Evolutionary conservation across 2,113 vertebrate genomes (phyloP).

Genomic region (Pica pica): DNA sequence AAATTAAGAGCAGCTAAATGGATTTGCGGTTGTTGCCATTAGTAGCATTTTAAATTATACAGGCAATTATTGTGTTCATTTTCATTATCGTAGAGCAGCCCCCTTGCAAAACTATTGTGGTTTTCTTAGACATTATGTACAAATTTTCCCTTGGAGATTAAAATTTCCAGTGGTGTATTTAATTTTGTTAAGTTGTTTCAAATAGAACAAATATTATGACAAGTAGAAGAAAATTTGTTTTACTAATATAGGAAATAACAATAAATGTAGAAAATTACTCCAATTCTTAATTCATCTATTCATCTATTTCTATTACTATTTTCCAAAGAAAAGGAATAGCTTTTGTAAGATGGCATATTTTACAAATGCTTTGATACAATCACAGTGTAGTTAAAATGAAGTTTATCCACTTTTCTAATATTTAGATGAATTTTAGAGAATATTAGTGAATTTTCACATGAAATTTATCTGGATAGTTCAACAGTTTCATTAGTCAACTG

Average conservation of each 20-base stretch:
- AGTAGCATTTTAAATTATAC: constrained; percentile 79
- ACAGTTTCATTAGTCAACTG: background rate
- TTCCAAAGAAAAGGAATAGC: background rate
- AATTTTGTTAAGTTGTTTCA: constrained; percentile 72
- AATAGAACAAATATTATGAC: constrained; percentile 74
- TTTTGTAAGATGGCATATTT: background rate
- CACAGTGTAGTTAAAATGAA: background rate
- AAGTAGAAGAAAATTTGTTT: constrained; percentile 58
- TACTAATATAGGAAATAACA: constrained; percentile 44
- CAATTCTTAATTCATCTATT: constrained; percentile 14
- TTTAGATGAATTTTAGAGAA: background rate
- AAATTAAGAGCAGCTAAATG: constrained; percentile 82
- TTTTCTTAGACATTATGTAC: constrained; percentile 64
- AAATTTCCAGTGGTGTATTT: constrained; percentile 74
- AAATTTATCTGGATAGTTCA: background rate
- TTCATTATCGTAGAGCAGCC: constrained; percentile 71
- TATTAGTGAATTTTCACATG: background rate
- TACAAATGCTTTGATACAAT: background rate
- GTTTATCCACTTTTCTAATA: background rate
- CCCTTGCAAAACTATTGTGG: constrained; percentile 66
- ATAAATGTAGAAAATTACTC: constrained; percentile 20
- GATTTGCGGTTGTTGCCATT: constrained; percentile 74
- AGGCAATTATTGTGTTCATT: constrained; percentile 80
- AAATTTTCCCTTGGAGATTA: constrained; percentile 75
- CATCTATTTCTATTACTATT: constrained; percentile 29